Evolutionary conservation across 2,797 vertebrate species (phyloP).

Genomic region (Myotis daubentonii): DNA sequence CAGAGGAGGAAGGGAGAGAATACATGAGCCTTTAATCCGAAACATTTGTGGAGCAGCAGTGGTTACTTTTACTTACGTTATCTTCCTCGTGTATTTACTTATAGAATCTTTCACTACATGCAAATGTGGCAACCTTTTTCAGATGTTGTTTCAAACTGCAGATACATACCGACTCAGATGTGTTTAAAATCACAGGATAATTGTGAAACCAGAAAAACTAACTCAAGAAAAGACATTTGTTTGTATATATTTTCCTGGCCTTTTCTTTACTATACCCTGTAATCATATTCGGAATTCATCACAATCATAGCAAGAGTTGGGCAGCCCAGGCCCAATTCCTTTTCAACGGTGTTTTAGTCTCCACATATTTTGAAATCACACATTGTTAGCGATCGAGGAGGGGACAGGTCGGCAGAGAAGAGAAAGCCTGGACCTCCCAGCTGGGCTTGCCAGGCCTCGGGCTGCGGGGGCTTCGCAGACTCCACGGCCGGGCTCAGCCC

Average conservation of each 20-base stretch:
- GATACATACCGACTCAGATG: background rate
- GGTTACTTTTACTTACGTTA: background rate
- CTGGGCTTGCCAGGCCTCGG: background rate
- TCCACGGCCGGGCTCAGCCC: background rate
- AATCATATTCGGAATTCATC: background rate
- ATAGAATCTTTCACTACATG: background rate
- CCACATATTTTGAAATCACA: constrained; percentile 22
- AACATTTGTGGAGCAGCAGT: background rate
- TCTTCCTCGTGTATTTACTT: background rate
- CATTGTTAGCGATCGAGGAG: background rate
- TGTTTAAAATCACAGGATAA: constrained; percentile 17
- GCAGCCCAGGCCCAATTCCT: background rate
- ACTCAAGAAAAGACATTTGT: background rate
- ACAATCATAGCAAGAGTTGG: background rate
- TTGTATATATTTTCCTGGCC: background rate
- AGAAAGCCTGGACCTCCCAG: background rate
- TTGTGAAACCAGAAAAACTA: background rate
- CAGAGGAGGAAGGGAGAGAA: background rate
- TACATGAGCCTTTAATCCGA: background rate
- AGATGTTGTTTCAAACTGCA: background rate
- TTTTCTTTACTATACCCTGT: background rate
- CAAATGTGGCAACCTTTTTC: constrained; percentile 9
- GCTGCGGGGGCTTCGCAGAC: background rate
- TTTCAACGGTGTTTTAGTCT: background rate
- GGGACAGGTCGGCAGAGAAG: background rate